Conservation (phyloP, 2,888 invertebrate species). For the Meteorus cinctellus region DNA sequence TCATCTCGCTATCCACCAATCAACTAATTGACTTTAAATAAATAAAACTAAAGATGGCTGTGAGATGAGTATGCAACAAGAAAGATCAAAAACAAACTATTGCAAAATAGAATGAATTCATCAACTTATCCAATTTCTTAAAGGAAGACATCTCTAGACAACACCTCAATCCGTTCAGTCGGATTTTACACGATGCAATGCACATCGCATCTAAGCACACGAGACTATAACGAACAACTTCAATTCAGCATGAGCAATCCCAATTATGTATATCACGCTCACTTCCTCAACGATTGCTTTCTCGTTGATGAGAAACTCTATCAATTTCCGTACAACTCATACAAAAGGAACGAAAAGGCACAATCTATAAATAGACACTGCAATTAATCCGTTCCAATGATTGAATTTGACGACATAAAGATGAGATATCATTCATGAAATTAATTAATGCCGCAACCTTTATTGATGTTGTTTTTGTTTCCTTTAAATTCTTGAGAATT, state of each 20-base stretch:
- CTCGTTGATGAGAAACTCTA: not conserved
- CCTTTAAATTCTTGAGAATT: not conserved
- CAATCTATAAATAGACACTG: not conserved
- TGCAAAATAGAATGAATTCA: not conserved
- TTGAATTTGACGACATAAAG: too few relatives aligned
- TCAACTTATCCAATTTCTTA: not conserved
- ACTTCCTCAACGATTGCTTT: not conserved
- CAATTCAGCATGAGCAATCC: slow-evolving; percentile 54
- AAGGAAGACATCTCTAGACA: not conserved
- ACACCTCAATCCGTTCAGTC: not conserved
- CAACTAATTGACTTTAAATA: too few relatives aligned
- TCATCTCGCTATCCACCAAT: too few relatives aligned
- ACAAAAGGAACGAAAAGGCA: not conserved
- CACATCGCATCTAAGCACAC: slow-evolving; percentile 53
- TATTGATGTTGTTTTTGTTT: not conserved
- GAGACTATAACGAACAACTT: slow-evolving; percentile 55
- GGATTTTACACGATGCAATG: slow-evolving; percentile 38
- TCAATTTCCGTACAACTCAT: not conserved
- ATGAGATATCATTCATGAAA: too few relatives aligned
- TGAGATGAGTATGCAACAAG: too few relatives aligned
- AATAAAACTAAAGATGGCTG: too few relatives aligned
- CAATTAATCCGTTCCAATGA: not conserved
- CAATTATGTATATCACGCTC: slow-evolving; percentile 56
- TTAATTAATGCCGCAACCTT: not conserved
- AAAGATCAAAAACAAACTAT: not conserved